Evolutionary conservation across 2,113 vertebrate genomes (phyloP).

Genomic region (Puntigrus tetrazona): DNA sequence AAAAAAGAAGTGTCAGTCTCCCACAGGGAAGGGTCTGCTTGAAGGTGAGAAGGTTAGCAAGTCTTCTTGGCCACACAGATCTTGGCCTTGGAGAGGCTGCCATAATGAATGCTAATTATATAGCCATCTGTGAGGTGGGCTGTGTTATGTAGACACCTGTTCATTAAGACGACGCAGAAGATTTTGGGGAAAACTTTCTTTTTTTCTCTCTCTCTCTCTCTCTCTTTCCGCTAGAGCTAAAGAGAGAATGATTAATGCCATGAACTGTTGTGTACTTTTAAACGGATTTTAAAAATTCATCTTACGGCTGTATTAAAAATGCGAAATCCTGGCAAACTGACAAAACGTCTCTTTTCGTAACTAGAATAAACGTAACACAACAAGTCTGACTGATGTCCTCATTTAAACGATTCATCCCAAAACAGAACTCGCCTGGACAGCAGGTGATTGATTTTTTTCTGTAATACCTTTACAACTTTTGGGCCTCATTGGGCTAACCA

Average conservation of each 20-base stretch:
- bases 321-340: neutral
- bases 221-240: slow-evolving; percentile 40
- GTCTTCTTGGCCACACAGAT: slow-evolving; percentile 70
- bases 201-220: slow-evolving; percentile 64
- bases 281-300: slow-evolving; percentile 5
- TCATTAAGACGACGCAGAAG: slow-evolving; percentile 67
- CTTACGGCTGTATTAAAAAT: neutral
- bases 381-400: slow-evolving; percentile 44
- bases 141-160: slow-evolving; percentile 80
- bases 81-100: slow-evolving; percentile 70
- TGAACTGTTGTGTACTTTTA: slow-evolving; percentile 3
- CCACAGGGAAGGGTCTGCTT: slow-evolving; percentile 42
- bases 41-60: slow-evolving; percentile 74
- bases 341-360: neutral
- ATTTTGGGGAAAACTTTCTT: slow-evolving; percentile 45
- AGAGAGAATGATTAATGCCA: slow-evolving; percentile 40
- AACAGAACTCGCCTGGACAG: slow-evolving; percentile 57
- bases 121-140: slow-evolving; percentile 75
- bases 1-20: slow-evolving; percentile 66
- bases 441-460: slow-evolving; percentile 69
- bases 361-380: slow-evolving; percentile 16
- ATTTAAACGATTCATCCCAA: slow-evolving; percentile 53
- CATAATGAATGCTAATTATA: slow-evolving; percentile 79
- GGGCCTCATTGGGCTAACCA: slow-evolving; percentile 72
- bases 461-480: slow-evolving; percentile 71